A percentile compares a stretch with the other conserved stretches of the same genome.
These are phyloP conservation scores for Clostera curtula DNA, from an alignment of 2,888 invertebrate genomes.

Conservation along the genomic window DNA sequence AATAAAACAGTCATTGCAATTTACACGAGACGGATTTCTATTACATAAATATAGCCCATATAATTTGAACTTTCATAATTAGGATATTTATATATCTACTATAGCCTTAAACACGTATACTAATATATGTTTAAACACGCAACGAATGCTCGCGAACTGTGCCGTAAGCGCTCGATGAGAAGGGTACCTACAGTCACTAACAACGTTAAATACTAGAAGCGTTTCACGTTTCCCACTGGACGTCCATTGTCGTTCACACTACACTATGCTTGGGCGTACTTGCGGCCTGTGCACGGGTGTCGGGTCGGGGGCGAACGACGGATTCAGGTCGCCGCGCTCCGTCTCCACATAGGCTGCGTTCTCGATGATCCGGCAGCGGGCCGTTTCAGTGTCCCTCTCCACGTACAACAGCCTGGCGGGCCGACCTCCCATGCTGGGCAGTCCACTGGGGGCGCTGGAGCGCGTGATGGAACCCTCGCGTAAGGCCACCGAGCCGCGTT, in stretches of 20 bases:
- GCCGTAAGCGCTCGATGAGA: no score
- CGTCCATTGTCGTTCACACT: conserved; percentile 48
- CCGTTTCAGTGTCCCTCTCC: conserved; percentile 48
- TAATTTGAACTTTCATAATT: no score
- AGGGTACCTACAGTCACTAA: conserved; percentile 63
- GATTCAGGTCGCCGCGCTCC: conserved; percentile 57
- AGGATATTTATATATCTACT: no score
- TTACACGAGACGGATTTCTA: no score
- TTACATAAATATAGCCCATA: no score
- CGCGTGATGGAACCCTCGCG: conserved; percentile 60
- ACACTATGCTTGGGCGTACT: conserved; percentile 42
- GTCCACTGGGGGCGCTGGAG: conserved; percentile 47
- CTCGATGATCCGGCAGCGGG: conserved; percentile 66
- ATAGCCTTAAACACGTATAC: no score
- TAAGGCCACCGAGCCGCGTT: conserved; percentile 64
- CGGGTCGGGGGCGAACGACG: conserved; percentile 65
- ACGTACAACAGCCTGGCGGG: conserved; percentile 59
- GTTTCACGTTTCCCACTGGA: conserved; percentile 69
- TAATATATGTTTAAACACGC: no score
- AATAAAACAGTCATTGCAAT: no score
- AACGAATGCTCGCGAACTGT: no score
- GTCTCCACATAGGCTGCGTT: conserved; percentile 65
- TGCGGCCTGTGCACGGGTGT: conserved; percentile 56
- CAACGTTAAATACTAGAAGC: conserved; percentile 65
- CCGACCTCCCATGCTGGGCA: conserved; percentile 50